phyloP scores from a whole-genome alignment of 1,140 invertebrate species.

The Samia ricini region DNA sequence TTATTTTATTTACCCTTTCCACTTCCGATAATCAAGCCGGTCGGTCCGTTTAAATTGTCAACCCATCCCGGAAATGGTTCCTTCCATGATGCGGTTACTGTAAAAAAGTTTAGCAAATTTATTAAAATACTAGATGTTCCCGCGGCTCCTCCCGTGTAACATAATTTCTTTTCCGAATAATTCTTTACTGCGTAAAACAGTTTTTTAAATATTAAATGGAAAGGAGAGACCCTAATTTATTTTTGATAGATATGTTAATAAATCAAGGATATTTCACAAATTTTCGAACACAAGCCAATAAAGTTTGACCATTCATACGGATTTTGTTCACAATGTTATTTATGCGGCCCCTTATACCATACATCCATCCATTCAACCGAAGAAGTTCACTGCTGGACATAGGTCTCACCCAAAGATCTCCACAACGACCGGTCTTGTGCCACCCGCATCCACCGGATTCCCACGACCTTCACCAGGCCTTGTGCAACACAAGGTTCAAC shows the following conservation, averaged over 20 bases:
- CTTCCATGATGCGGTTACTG: conserved; percentile 83
- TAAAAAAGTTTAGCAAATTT: conserved; percentile 24
- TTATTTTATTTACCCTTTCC: conserved; percentile 82
- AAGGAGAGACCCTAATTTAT: background rate
- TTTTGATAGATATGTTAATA: no score
- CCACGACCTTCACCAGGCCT: no score
- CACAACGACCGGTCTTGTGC: no score
- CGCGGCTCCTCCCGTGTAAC: no score
- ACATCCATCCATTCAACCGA: no score
- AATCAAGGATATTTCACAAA: no score
- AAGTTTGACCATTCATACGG: background rate
- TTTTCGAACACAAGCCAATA: no score
- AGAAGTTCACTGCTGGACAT: no score
- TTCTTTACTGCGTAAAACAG: no score
- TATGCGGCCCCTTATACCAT: background rate
- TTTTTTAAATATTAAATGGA: conserved; percentile 22
- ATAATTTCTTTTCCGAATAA: no score
- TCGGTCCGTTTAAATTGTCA: conserved; percentile 96
- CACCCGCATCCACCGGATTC: no score
- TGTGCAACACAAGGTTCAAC: background rate
- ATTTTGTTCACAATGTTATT: background rate
- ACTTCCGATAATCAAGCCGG: conserved; percentile 86
- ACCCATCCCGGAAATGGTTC: conserved; percentile 92
- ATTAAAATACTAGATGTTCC: background rate
- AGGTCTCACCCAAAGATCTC: no score